A percentile compares a stretch with the other conserved stretches of the same genome.
These are phyloP conservation scores for Timema cristinae DNA, from an alignment of 2,888 invertebrate species.

Conservation along the genomic window DNA sequence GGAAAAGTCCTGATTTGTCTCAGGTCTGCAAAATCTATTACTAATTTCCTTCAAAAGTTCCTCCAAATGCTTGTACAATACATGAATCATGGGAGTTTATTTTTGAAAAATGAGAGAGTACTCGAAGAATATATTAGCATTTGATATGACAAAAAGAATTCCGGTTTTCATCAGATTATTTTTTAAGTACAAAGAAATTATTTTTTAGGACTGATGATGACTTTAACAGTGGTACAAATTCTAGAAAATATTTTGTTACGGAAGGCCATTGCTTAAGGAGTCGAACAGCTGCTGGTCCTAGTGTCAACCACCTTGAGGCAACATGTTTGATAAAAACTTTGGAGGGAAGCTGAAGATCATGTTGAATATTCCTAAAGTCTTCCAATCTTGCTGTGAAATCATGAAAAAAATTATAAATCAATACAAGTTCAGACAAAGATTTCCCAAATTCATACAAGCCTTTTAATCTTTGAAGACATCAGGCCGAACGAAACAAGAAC, in stretches of 20 bases:
- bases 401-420: constrained; percentile 6
- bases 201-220: constrained; percentile 5
- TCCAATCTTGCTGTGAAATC: constrained; percentile 6
- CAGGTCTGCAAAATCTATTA: constrained; percentile 5
- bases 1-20: constrained; percentile 10
- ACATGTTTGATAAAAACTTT: constrained; percentile 13
- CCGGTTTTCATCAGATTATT: constrained; percentile 6
- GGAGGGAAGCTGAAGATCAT: constrained; percentile 12
- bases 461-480: too few relatives aligned
- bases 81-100: constrained; percentile 15
- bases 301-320: constrained; percentile 9
- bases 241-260: neutral
- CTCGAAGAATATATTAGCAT: constrained; percentile 5
- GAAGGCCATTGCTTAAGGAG: constrained; percentile 8
- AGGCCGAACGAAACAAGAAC: too few relatives aligned
- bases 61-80: constrained; percentile 6
- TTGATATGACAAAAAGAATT: constrained; percentile 10
- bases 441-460: constrained; percentile 4
- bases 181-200: constrained; percentile 10
- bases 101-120: constrained; percentile 1
- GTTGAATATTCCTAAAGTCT: constrained; percentile 2
- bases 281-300: constrained; percentile 12
- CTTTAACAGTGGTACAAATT: constrained; percentile 1
- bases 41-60: neutral
- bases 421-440: constrained; percentile 12